Base-by-base conservation (phyloP, 2,888 invertebrate genomes). In the Diarsia brunnea region DNA sequence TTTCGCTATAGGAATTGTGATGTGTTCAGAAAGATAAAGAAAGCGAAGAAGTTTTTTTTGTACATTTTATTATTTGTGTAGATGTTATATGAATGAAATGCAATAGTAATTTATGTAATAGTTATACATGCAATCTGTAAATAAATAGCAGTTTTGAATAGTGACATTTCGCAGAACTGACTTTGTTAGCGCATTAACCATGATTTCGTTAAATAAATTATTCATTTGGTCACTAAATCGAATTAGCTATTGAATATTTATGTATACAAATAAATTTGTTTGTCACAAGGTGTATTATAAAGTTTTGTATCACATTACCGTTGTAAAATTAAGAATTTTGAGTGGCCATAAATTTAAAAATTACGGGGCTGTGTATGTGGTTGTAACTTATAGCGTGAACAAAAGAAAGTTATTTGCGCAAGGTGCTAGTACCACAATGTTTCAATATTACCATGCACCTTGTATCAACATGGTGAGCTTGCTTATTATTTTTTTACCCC, bases 91-190 rank as follows among this genome's bases (percentile, higher is more conserved):
- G 92, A 93, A 94, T 91, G 93, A 95, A 95, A 95, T 94, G 96
- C 96, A 96, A 96, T 96, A 96, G 96, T 96, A 96, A 96, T 95
- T 96, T 96, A 96, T 96, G 95, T 95, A 94, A 93, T 96, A 95
- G 95, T 90, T 92, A 91, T 93, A 92, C 91, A 90, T 90, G 91
- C 91, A 93, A 93, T 90, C 92, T 96, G 96, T 96, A 96, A 93
- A 96, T 96, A 96, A 82, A 91, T 91, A 91, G 91, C 93, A 89
- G 93, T 93, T 93, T 92, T 91, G 85, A 92, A 91, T 86, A 86
- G 86, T 88, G 86, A 88, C 84, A 84, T 86, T 84, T 78, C 69
- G 88, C 87, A 84, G 84, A 83, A 87, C 86, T 84, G 84, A 87
- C 84, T 87, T 83, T 81, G 84, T 88, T 85, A 72, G 79, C 68